phyloP scores from a whole-genome alignment of 2,113 vertebrate genomes.

The Salvelinus alpinus region DNA sequence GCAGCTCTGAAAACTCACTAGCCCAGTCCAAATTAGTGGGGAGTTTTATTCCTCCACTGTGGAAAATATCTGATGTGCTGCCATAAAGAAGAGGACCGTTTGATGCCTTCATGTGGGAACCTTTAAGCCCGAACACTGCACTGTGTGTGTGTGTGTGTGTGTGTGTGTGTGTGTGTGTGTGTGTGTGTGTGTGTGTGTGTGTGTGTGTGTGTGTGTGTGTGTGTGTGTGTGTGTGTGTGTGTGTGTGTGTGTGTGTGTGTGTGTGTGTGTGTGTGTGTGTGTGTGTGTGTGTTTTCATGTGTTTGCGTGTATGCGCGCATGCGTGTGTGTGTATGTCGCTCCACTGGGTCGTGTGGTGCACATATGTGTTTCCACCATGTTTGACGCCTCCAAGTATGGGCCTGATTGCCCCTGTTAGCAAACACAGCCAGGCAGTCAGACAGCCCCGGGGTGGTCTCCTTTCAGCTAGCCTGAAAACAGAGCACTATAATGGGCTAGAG shows the following conservation, averaged over 20 bases:
- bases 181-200: not conserved
- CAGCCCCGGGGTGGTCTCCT: slow-evolving; percentile 68
- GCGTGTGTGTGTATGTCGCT: slow-evolving; percentile 1
- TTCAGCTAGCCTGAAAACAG: slow-evolving; percentile 19
- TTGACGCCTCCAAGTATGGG: slow-evolving; percentile 50
- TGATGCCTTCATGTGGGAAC: slow-evolving; percentile 82
- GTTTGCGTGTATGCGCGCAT: not conserved
- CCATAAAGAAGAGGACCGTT: slow-evolving; percentile 81
- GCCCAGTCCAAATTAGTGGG: slow-evolving; percentile 80
- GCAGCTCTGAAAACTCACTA: slow-evolving; percentile 58
- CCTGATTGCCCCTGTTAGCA: slow-evolving; percentile 63
- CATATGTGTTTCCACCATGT: slow-evolving; percentile 51
- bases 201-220: too few species aligned
- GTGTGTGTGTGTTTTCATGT: slow-evolving; percentile 28
- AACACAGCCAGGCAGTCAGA: slow-evolving; percentile 62
- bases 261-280: slow-evolving; percentile 28
- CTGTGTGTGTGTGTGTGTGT: slow-evolving; percentile 24
- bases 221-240: too few species aligned
- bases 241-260: not conserved
- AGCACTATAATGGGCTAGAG: slow-evolving; percentile 11
- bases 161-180: slow-evolving; percentile 16
- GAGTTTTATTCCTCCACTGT: slow-evolving; percentile 81
- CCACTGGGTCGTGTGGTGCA: slow-evolving; percentile 28
- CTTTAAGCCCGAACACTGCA: slow-evolving; percentile 70
- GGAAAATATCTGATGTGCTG: slow-evolving; percentile 83